These are phyloP conservation scores for Drosophila rhopaloa DNA, from an alignment of 1,140 invertebrate species.

Conservation along the genomic window DNA sequence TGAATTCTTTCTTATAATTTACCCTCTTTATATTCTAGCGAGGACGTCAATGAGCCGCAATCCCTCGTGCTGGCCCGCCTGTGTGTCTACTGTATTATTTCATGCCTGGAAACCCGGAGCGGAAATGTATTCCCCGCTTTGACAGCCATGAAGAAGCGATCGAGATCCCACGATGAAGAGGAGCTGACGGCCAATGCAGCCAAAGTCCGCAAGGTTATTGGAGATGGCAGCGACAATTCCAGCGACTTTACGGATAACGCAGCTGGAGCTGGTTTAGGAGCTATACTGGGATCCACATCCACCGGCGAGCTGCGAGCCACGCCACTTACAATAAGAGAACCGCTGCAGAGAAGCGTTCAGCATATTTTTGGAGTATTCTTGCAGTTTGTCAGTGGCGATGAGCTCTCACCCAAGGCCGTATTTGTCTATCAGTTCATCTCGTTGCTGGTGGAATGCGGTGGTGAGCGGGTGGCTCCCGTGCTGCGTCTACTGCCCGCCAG, in stretches of 20 bases:
- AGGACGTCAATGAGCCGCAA: slow-evolving; percentile 91
- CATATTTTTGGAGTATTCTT: slow-evolving; percentile 90
- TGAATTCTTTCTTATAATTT: not conserved
- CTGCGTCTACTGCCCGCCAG: slow-evolving; percentile 92
- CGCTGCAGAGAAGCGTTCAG: slow-evolving; percentile 87
- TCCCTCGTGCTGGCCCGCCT: slow-evolving; percentile 90
- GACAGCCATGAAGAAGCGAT: slow-evolving; percentile 86
- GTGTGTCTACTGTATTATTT: slow-evolving; percentile 91
- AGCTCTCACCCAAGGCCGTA: slow-evolving; percentile 93
- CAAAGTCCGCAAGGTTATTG: slow-evolving; percentile 87
- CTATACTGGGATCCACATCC: slow-evolving; percentile 23
- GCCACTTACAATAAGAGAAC: slow-evolving; percentile 86
- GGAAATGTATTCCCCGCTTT: slow-evolving; percentile 16
- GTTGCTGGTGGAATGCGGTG: slow-evolving; percentile 91
- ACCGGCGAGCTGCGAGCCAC: slow-evolving; percentile 46
- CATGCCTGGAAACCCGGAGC: slow-evolving; percentile 88
- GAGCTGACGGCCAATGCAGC: slow-evolving; percentile 85
- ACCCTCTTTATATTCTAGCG: slow-evolving; percentile 73
- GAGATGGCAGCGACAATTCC: slow-evolving; percentile 86
- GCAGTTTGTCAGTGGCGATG: slow-evolving; percentile 90
- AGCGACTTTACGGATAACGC: slow-evolving; percentile 86
- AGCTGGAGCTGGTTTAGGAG: slow-evolving; percentile 70
- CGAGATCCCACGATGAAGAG: slow-evolving; percentile 87
- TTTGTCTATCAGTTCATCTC: slow-evolving; percentile 94
- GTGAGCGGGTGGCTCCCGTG: slow-evolving; percentile 90